Conservation (phyloP, 2,797 vertebrate genomes). For the Etheostoma nigrum region DNA sequence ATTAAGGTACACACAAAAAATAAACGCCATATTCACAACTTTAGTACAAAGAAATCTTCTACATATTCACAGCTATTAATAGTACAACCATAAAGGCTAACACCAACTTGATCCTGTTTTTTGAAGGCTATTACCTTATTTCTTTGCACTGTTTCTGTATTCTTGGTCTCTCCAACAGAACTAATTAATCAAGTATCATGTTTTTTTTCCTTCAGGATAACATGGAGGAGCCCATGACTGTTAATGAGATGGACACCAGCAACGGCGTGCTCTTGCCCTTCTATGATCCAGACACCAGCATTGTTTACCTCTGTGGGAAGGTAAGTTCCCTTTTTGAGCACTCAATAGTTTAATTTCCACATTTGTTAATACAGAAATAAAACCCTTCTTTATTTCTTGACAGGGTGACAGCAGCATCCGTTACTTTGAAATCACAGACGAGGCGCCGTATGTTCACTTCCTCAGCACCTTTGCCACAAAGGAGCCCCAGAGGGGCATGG, state of each 20-base stretch:
- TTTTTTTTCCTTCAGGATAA: slow-evolving; percentile 83
- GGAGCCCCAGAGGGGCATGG: slow-evolving; percentile 98
- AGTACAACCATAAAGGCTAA: neutral
- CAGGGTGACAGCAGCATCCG: slow-evolving; percentile 98
- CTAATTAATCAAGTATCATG: neutral
- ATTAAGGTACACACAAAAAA: neutral
- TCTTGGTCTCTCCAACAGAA: neutral
- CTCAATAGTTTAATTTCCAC: neutral
- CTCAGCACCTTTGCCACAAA: slow-evolving; percentile 95
- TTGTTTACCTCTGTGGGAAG: slow-evolving; percentile 98
- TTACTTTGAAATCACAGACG: slow-evolving; percentile 98
- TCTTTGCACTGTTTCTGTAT: neutral
- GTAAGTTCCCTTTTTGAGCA: slow-evolving; percentile 66
- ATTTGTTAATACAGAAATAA: neutral
- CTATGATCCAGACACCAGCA: slow-evolving; percentile 94
- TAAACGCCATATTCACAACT: neutral
- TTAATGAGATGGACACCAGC: slow-evolving; percentile 96
- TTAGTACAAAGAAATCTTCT: neutral
- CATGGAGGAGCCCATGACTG: slow-evolving; percentile 93
- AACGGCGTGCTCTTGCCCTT: slow-evolving; percentile 96
- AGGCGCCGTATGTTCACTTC: slow-evolving; percentile 96
- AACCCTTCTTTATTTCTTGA: slow-evolving; percentile 12
- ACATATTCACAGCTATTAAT: neutral
- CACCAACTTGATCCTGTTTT: neutral
- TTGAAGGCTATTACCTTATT: neutral